Evolutionary conservation across 2,888 invertebrate species (phyloP), one percentile per base, ranked within the genome.

Genomic region (Eristalis arbustorum): DNA sequence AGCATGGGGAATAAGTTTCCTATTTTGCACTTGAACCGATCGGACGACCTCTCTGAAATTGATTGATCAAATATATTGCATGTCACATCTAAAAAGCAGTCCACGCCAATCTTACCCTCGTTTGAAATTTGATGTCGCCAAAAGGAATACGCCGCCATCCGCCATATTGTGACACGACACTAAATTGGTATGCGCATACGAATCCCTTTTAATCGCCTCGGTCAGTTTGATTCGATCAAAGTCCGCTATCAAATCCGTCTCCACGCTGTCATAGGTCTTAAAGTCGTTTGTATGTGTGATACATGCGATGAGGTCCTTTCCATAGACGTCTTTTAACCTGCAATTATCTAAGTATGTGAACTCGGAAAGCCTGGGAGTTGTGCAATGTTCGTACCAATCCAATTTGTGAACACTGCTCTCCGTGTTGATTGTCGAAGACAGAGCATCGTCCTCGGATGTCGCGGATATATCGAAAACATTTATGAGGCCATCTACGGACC

Each of bases 401-500:
- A 96, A 89, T 88, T 93, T 94, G 88, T 95, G 96, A 72, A 98
- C 95, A 14, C 96, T 96, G 82, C 96, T 96, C 90, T 96, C 96
- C 0, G 96, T 95, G 90, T 98, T 98, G 34, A 97, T 93, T 0
- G 96, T 96, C 89, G 95, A 95, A 14, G 93, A 92, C 2, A 98
- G 93, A 0, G 98, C 98, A 89, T 97, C 96, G 78, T 97, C 97
- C 93, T 98, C 98, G 0, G 92, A 93, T 0, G 93, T 90, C 90
- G 97, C 94, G 67, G 94, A 94, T 25, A 98, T 93, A 91, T 98
- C 96, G 92, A 95, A 98, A 2, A 97, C 91, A 92, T 98, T 98
- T 1, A 98, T 94, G 18, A 98, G 93, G 0, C 98, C 98, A 92
- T 98, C 98, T 0, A 95, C 94, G 1, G 97, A 96, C 0, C 97